Conservation (phyloP, 2,888 invertebrate species). For the Microplitis manilae region DNA sequence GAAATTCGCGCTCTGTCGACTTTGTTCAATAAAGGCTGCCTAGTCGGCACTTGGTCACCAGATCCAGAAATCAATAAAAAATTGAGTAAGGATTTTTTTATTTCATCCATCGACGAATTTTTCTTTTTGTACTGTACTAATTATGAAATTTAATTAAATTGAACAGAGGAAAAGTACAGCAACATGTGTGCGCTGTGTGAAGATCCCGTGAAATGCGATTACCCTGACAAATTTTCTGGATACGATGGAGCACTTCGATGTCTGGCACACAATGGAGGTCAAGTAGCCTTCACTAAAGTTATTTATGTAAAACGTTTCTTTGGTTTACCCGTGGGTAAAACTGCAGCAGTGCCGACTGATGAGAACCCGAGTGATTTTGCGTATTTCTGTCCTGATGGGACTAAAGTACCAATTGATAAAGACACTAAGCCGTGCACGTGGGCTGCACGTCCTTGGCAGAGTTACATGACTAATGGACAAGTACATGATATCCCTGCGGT, state of each 20-base stretch:
- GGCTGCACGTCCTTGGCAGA: slow-evolving; percentile 91
- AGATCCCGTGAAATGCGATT: slow-evolving; percentile 82
- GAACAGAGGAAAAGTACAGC: slow-evolving; percentile 80
- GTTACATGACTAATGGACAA: slow-evolving; percentile 80
- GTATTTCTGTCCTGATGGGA: slow-evolving; percentile 86
- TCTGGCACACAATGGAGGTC: slow-evolving; percentile 83
- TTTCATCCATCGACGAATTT: background rate
- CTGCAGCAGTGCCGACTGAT: slow-evolving; percentile 75
- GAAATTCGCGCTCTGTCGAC: slow-evolving; percentile 86
- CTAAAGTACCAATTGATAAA: slow-evolving; percentile 78
- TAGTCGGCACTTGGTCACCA: slow-evolving; percentile 88
- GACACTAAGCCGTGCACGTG: slow-evolving; percentile 80
- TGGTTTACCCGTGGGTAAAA: slow-evolving; percentile 78
- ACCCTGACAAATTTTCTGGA: slow-evolving; percentile 88
- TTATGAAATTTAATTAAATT: no score
- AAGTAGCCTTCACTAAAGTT: slow-evolving; percentile 88
- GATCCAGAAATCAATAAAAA: slow-evolving; percentile 80
- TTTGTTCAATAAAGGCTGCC: slow-evolving; percentile 87
- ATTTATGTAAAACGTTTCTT: slow-evolving; percentile 86
- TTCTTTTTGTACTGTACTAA: slow-evolving; percentile 43
- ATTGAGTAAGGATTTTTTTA: slow-evolving; percentile 77
- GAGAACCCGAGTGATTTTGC: slow-evolving; percentile 80
- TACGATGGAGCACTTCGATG: slow-evolving; percentile 90
- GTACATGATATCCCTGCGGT: slow-evolving; percentile 64
- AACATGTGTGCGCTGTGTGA: slow-evolving; percentile 86